A percentile compares a stretch with the other conserved stretches of the same genome.
phyloP scores from a whole-genome alignment of 2,797 vertebrate species.

The Lagocephalus sceleratus region DNA sequence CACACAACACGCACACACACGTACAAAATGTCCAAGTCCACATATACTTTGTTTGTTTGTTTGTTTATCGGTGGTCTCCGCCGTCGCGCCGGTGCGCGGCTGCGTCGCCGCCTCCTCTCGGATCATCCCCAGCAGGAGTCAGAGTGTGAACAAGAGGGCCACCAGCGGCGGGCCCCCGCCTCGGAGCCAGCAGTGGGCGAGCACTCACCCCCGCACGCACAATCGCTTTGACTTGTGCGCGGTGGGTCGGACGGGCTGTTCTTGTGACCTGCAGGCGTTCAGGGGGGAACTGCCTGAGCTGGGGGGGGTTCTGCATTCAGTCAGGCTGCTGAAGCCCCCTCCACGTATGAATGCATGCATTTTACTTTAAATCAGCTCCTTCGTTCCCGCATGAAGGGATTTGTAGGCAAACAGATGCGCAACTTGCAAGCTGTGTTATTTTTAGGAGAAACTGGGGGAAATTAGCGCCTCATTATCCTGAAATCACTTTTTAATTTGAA shows the following conservation, averaged over 20 bases:
- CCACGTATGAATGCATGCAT: not conserved
- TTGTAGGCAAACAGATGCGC: slow-evolving; percentile 39
- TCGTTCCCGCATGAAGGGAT: slow-evolving; percentile 22
- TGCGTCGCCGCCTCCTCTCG: slow-evolving; percentile 50
- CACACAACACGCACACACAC: no score
- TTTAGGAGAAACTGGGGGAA: slow-evolving; percentile 35
- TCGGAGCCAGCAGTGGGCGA: slow-evolving; percentile 53
- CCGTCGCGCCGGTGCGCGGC: no score
- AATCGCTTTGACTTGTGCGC: slow-evolving; percentile 63
- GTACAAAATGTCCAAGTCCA: no score
- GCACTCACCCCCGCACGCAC: slow-evolving; percentile 51
- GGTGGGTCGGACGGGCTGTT: slow-evolving; percentile 47
- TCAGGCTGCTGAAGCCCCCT: not conserved
- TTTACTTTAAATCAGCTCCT: slow-evolving; percentile 37
- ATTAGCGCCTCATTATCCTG: slow-evolving; percentile 62
- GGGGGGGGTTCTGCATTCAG: slow-evolving; percentile 14
- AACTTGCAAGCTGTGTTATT: slow-evolving; percentile 39
- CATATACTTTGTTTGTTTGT: no score
- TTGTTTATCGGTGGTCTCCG: no score
- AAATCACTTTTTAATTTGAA: slow-evolving; percentile 70
- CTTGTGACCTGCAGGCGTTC: slow-evolving; percentile 53
- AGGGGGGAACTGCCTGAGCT: slow-evolving; percentile 35
- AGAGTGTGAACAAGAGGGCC: slow-evolving; percentile 61
- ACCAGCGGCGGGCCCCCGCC: slow-evolving; percentile 36
- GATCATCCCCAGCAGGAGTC: slow-evolving; percentile 49